Evolutionary conservation across 2,888 invertebrate species (phyloP).

Genomic region (Caenorhabditis sp.): DNA sequence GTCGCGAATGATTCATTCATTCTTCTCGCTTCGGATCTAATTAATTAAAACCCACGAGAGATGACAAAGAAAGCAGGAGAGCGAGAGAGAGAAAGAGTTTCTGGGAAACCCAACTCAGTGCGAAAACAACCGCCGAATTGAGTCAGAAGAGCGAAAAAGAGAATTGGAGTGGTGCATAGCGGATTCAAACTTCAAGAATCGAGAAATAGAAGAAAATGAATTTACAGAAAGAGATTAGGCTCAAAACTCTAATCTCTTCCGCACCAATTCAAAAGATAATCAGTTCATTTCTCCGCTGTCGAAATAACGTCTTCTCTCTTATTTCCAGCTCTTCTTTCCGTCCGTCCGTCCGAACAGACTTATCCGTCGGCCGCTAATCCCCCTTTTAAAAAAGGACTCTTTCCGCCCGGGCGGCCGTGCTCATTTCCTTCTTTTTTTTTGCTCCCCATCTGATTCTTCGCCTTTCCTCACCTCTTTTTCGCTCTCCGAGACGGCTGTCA

Average conservation of each 20-base stretch:
- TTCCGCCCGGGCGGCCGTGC: not conserved
- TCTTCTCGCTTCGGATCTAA: not conserved
- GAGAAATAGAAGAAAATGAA: too few relatives aligned
- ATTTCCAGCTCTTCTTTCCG: too few relatives aligned
- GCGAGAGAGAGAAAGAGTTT: not conserved
- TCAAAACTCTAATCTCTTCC: too few relatives aligned
- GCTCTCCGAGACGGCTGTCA: not conserved
- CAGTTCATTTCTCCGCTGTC: not conserved
- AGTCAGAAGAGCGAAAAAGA: too few relatives aligned
- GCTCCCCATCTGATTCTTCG: too few relatives aligned
- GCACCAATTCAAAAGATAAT: not conserved
- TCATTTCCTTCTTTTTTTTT: not conserved
- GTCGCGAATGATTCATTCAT: not conserved
- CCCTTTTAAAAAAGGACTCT: not conserved
- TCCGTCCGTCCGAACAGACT: not conserved
- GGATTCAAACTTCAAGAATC: too few relatives aligned
- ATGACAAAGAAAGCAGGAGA: not conserved
- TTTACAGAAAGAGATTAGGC: too few relatives aligned
- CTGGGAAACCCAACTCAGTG: not conserved
- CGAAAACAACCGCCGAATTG: too few relatives aligned
- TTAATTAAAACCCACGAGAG: not conserved
- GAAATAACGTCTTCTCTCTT: not conserved
- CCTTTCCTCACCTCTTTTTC: slow-evolving; percentile 19
- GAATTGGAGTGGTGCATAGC: too few relatives aligned
- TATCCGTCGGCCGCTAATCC: slow-evolving; percentile 19